Conservation (phyloP, 2,888 invertebrate species). For the Caradrina clavipalpis region DNA sequence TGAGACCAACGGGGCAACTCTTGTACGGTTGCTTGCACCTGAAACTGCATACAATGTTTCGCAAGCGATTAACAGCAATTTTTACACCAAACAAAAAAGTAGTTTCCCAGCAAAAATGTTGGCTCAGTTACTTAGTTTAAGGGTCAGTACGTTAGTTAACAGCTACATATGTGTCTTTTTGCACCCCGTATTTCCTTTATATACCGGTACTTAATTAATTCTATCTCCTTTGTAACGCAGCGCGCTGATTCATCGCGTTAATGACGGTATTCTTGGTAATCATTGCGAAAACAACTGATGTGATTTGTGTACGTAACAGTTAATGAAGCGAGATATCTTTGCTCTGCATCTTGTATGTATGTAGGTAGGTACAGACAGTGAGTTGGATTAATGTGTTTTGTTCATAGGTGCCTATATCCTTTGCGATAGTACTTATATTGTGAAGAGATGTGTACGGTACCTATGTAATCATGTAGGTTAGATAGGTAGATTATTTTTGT, state of each 20-base stretch:
- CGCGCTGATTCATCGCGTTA: conserved; percentile 20
- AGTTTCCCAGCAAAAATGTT: too few relatives aligned
- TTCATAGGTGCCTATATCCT: neutral
- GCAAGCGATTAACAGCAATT: too few relatives aligned
- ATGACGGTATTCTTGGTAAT: conserved; percentile 40
- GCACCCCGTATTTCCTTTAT: conserved; percentile 6
- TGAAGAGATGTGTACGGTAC: too few relatives aligned
- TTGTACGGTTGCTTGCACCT: too few relatives aligned
- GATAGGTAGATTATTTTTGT: neutral
- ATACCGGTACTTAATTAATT: conserved; percentile 25
- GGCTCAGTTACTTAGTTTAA: too few relatives aligned
- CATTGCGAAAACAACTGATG: conserved; percentile 31
- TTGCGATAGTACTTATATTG: too few relatives aligned
- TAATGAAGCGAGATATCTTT: conserved; percentile 33
- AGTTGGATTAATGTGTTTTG: conserved; percentile 12
- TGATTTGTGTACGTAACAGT: conserved; percentile 12
- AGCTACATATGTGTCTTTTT: too few relatives aligned
- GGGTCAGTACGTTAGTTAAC: too few relatives aligned
- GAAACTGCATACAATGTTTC: too few relatives aligned
- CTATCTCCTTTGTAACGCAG: conserved; percentile 30
- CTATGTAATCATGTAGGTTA: too few relatives aligned
- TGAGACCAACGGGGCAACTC: too few relatives aligned
- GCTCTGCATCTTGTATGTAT: conserved; percentile 6
- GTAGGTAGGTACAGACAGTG: neutral
- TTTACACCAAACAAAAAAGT: too few relatives aligned